phyloP scores from a whole-genome alignment of 2,888 invertebrate species.

The Abrostola triplasia region DNA sequence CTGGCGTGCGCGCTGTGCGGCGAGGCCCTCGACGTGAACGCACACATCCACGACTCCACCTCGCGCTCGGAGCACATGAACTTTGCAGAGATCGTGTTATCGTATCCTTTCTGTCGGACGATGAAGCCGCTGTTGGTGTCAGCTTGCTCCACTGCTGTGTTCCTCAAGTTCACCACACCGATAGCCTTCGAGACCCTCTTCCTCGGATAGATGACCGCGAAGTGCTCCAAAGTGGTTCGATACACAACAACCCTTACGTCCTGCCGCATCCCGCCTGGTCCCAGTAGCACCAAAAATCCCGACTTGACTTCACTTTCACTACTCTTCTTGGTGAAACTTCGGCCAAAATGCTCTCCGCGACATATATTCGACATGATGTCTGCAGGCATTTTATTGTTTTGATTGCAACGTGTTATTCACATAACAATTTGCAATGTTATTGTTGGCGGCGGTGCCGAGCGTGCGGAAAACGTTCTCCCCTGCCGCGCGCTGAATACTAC shows the following conservation, averaged over 20 bases:
- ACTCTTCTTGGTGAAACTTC: conserved; percentile 70
- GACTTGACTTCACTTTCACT: conserved; percentile 89
- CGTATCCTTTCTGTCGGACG: conserved; percentile 90
- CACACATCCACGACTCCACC: conserved; percentile 88
- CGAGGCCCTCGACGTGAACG: conserved; percentile 85
- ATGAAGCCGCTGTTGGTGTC: conserved; percentile 85
- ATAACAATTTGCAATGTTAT: conserved; percentile 66
- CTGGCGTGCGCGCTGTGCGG: conserved; percentile 83
- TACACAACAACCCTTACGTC: conserved; percentile 90
- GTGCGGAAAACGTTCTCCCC: conserved; percentile 53
- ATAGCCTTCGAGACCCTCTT: conserved; percentile 89
- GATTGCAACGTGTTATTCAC: conserved; percentile 59
- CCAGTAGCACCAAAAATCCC: conserved; percentile 89
- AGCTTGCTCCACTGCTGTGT: conserved; percentile 87
- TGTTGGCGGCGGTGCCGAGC: conserved; percentile 45
- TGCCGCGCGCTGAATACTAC: conserved; percentile 63
- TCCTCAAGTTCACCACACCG: conserved; percentile 89
- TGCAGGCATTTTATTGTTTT: conserved; percentile 78
- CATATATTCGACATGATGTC: conserved; percentile 75
- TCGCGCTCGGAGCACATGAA: conserved; percentile 89
- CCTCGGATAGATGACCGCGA: conserved; percentile 90
- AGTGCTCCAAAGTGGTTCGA: conserved; percentile 90
- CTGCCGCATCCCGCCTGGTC: conserved; percentile 88
- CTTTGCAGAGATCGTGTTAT: conserved; percentile 88
- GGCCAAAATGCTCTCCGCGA: conserved; percentile 75